Conservation (phyloP, 2,113 vertebrate genomes). For the Macrotis lagotis region DNA sequence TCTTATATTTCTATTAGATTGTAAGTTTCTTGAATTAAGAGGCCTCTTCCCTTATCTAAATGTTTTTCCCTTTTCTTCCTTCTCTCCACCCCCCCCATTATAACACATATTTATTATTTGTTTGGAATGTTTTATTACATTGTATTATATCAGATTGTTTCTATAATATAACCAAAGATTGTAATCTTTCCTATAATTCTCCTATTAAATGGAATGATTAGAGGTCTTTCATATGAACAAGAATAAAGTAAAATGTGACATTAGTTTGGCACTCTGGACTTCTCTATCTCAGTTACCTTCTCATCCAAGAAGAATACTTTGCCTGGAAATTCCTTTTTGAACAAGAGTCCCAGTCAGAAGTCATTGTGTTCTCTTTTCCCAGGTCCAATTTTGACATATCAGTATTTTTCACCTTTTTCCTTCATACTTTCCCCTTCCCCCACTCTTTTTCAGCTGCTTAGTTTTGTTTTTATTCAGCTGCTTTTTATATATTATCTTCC, state of each 20-base stretch:
- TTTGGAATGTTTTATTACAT: not conserved
- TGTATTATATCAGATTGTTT: not conserved
- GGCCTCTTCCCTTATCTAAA: not conserved
- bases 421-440: not conserved
- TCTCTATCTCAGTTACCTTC: not conserved
- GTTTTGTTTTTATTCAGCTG: no score
- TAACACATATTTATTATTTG: not conserved
- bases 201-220: not conserved
- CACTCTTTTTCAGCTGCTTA: no score
- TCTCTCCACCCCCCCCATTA: not conserved
- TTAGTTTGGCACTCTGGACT: not conserved
- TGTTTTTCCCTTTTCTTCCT: not conserved
- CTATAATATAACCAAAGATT: not conserved
- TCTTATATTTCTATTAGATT: no score
- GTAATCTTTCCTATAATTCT: not conserved
- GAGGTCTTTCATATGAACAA: not conserved
- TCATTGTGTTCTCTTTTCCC: not conserved
- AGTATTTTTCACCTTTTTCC: not conserved
- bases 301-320: not conserved
- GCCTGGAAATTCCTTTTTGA: not conserved
- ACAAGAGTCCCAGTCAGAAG: not conserved
- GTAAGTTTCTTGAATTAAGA: no score
- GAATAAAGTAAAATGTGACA: not conserved
- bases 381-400: not conserved
- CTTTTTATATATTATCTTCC: not conserved